Conservation (phyloP, 2,888 invertebrate genomes). For the Hyposoter dolosus region DNA sequence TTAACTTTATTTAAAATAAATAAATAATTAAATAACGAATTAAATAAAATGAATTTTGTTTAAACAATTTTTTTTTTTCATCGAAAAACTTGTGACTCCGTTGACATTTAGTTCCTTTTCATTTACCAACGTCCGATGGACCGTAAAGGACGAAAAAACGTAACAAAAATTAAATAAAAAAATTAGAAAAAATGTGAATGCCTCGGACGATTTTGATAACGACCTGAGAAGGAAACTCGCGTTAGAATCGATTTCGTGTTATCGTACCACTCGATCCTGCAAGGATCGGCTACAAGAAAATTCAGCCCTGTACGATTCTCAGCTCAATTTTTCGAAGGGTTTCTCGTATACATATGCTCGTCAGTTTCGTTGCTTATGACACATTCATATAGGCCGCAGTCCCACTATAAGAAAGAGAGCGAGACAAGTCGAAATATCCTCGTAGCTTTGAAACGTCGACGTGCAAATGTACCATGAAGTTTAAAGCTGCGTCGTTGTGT, state of each 20-base stretch:
- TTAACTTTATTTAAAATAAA: too few relatives aligned
- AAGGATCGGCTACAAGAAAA: background rate
- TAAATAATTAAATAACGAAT: too few relatives aligned
- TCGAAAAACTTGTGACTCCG: too few relatives aligned
- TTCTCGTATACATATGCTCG: background rate
- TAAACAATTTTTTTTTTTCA: too few relatives aligned
- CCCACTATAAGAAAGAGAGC: conserved; percentile 38
- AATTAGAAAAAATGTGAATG: too few relatives aligned
- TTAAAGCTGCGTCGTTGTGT: conserved; percentile 65
- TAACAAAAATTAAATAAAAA: too few relatives aligned
- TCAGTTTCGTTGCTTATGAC: conserved; percentile 15
- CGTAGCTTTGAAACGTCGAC: conserved; percentile 74
- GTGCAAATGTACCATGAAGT: conserved; percentile 84
- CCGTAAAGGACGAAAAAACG: too few relatives aligned
- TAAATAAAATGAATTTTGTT: too few relatives aligned
- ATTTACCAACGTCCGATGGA: too few relatives aligned
- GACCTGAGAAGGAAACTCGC: background rate
- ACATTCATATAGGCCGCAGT: background rate
- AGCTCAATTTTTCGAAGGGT: conserved; percentile 13
- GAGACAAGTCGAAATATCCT: conserved; percentile 49
- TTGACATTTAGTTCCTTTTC: too few relatives aligned
- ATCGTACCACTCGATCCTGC: background rate
- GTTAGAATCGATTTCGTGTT: background rate
- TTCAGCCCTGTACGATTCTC: background rate
- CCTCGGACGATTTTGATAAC: too few relatives aligned